Percentiles rank a stretch among this genome's conserved stretches.
phyloP scores from a whole-genome alignment of 2,797 vertebrate genomes.

The Dallia pectoralis region DNA sequence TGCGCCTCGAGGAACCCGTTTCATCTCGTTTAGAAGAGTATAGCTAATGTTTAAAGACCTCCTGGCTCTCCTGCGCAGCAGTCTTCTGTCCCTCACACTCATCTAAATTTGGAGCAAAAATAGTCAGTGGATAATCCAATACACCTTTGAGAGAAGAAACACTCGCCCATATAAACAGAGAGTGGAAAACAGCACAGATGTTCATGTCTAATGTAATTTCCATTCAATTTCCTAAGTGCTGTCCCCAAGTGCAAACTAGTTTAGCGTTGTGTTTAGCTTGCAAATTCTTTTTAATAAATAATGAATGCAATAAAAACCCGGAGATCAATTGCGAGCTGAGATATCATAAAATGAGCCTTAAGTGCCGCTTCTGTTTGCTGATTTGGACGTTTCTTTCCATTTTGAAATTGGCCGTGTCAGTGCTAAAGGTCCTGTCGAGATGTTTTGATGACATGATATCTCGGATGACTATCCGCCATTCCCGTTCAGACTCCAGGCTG shows the following conservation, averaged over 20 bases:
- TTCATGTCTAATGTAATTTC: constrained; percentile 89
- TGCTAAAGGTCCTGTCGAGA: constrained; percentile 48
- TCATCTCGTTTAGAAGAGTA: background rate
- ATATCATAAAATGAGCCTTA: constrained; percentile 81
- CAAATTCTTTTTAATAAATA: constrained; percentile 93
- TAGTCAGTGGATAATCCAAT: constrained; percentile 50
- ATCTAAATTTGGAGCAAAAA: constrained; percentile 21
- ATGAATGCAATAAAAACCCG: constrained; percentile 87
- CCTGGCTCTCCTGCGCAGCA: background rate
- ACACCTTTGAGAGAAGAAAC: constrained; percentile 49
- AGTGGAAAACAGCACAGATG: constrained; percentile 64
- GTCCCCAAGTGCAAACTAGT: constrained; percentile 87
- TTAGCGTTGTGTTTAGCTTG: constrained; percentile 90
- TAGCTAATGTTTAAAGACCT: constrained; percentile 7
- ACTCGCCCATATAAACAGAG: constrained; percentile 34
- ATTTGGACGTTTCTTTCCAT: constrained; percentile 74
- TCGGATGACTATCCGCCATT: constrained; percentile 8
- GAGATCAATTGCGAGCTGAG: constrained; percentile 86
- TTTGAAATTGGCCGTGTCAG: constrained; percentile 59
- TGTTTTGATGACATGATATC: constrained; percentile 40
- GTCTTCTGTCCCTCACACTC: constrained; percentile 10
- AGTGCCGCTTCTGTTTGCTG: constrained; percentile 75
- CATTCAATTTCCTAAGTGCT: constrained; percentile 90
- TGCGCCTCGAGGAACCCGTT: background rate
- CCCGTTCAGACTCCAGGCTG: constrained; percentile 10